phyloP scores from a whole-genome alignment of 2,113 vertebrate genomes.

The Struthidea cinerea region DNA sequence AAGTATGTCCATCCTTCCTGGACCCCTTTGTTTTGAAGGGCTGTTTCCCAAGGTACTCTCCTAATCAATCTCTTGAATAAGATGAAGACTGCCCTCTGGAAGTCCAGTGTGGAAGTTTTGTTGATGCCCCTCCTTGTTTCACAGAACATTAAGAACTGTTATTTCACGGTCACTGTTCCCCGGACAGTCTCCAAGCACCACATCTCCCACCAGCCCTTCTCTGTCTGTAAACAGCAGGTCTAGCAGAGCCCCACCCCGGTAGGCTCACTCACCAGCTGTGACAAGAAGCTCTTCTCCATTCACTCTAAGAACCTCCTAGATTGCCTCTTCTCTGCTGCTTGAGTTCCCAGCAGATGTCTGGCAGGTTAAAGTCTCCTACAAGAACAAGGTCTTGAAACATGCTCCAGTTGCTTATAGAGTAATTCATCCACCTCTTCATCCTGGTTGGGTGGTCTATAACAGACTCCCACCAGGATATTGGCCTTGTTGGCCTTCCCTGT shows the following conservation, averaged over 20 bases:
- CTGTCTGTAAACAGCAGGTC: neutral
- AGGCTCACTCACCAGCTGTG: neutral
- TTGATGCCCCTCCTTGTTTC: neutral
- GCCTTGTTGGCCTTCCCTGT: neutral
- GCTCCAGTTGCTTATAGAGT: neutral
- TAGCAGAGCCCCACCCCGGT: neutral
- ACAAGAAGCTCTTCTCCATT: neutral
- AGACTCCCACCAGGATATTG: neutral
- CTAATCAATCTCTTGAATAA: neutral
- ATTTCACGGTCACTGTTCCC: neutral
- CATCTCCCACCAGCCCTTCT: neutral
- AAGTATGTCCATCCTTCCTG: neutral
- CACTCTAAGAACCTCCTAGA: neutral
- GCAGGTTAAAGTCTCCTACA: neutral
- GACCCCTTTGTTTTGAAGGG: neutral
- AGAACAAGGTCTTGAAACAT: neutral
- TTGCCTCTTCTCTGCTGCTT: neutral
- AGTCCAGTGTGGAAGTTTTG: neutral
- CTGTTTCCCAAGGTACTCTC: neutral
- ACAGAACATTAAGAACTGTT: neutral
- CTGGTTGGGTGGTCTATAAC: no score
- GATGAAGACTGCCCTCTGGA: neutral
- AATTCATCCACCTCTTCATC: neutral
- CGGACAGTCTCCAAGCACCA: neutral
- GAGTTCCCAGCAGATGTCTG: neutral